Evolutionary conservation across 2,888 invertebrate genomes (phyloP), one percentile per base, ranked within the genome.

Genomic region (Hermaeophaga mercurialis): DNA sequence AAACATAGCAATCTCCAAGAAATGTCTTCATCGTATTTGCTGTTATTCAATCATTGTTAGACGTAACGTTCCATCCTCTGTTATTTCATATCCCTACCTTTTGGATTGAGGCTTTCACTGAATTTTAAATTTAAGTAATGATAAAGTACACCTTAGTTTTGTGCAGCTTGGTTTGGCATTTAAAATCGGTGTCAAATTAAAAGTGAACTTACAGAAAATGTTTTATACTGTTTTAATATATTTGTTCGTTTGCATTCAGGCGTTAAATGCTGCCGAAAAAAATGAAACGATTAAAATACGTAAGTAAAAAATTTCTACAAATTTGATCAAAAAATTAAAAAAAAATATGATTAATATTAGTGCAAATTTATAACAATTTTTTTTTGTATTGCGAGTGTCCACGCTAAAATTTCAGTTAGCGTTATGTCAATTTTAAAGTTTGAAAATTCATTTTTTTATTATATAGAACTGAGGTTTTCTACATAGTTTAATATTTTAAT

Each of bases 101-200:
- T 33, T 12, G 7, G 1, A 12, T 3, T 9, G 24, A 44, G 33
- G 52, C 52, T 52, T 52, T 52, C 52, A 52, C 52, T 52, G 8
- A 34, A 44, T 52, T 44, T 34, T 31, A 15, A 43, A 22, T 33
- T 9, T 6, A 5, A 31, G 9, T 5, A 3, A 3, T 3, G 3
- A 22, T 22, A 22, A 22, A 9, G 8, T 7, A 7, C n/a, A n/a
- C 5, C 4, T 9, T 28, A n/a, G 9, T 28, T 9, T 28, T 28
- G 9, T 28, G n/a, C 8, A 28, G 8, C 9, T 28, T 33, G 12
- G 33, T 2, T 33, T 33, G 4, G 28, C 28, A 33, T 33, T 14
- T 33, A 5, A 7, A 6, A n/a, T 4, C 9, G n/a, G 4, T 33
- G 7, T 3, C 33, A 33, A 8, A 4, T 31, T 31, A n/a, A 31